These are phyloP conservation scores for Hedychridium roseum DNA, from an alignment of 2,888 invertebrate species.

Conservation along the genomic window DNA sequence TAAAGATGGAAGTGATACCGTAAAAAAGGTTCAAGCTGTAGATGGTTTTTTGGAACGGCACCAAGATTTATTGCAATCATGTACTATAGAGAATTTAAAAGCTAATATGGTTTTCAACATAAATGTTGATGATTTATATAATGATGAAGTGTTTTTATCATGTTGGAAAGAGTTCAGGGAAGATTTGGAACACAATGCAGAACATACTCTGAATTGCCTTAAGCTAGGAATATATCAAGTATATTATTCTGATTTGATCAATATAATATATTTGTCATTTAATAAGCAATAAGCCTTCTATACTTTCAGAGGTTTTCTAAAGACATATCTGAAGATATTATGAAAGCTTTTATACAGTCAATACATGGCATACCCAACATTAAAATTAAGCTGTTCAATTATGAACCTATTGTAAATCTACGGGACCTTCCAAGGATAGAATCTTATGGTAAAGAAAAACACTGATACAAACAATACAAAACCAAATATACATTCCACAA, in stretches of 20 bases:
- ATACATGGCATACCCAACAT: slow-evolving; percentile 60
- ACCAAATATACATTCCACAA: slow-evolving; percentile 7
- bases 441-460: slow-evolving; percentile 71
- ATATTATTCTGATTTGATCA: slow-evolving; percentile 26
- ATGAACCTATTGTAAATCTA: slow-evolving; percentile 73
- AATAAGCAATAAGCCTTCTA: slow-evolving; percentile 12
- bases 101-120: slow-evolving; percentile 69
- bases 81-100: slow-evolving; percentile 69
- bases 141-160: slow-evolving; percentile 68
- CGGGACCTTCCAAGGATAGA: slow-evolving; percentile 77
- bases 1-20: slow-evolving; percentile 64
- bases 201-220: slow-evolving; percentile 73
- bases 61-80: slow-evolving; percentile 52
- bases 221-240: slow-evolving; percentile 85
- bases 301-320: slow-evolving; percentile 63
- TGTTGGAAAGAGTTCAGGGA: slow-evolving; percentile 73
- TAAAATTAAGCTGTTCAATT: slow-evolving; percentile 70
- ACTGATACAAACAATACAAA: too few species aligned
- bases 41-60: slow-evolving; percentile 68
- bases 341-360: slow-evolving; percentile 16
- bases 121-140: slow-evolving; percentile 67
- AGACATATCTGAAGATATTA: slow-evolving; percentile 60
- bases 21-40: slow-evolving; percentile 66
- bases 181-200: slow-evolving; percentile 75
- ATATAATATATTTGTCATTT: slow-evolving; percentile 5